phyloP scores from a whole-genome alignment of 2,797 vertebrate species.

The Phylloscopus collybita region DNA sequence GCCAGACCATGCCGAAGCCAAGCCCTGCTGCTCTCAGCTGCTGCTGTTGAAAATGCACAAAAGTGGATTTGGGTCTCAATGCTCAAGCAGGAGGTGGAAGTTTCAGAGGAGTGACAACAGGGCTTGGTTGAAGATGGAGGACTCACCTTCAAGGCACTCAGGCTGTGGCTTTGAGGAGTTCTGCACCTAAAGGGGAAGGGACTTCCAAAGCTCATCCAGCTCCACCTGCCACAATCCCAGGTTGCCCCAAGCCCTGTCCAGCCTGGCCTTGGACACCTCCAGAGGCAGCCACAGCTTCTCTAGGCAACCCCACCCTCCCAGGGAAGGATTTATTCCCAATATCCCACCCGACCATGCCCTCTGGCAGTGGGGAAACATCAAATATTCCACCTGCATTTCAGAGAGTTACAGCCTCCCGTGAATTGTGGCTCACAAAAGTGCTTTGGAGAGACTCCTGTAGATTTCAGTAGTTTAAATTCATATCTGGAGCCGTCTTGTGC shows the following conservation, averaged over 20 bases:
- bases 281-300: not conserved
- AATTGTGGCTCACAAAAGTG: slow-evolving; percentile 17
- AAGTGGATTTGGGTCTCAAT: not conserved
- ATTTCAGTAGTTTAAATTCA: slow-evolving; percentile 47
- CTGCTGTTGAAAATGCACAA: not conserved
- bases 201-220: not conserved
- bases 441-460: slow-evolving; percentile 32
- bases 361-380: not conserved
- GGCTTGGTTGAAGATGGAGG: not conserved
- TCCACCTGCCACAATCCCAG: not conserved
- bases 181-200: not conserved
- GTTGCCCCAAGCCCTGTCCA: not conserved
- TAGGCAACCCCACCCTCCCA: not conserved
- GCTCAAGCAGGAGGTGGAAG: not conserved
- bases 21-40: not conserved
- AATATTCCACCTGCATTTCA: not conserved
- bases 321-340: not conserved
- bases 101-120: not conserved
- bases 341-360: not conserved
- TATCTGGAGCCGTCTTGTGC: slow-evolving; percentile 52
- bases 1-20: not conserved
- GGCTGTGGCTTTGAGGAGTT: not conserved
- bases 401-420: not conserved
- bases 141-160: not conserved
- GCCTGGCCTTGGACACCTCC: not conserved